Percentiles rank a stretch among this genome's conserved stretches.
Conservation (phyloP, 2,888 invertebrate genomes). For the Drosophila quasianomalipes region DNA sequence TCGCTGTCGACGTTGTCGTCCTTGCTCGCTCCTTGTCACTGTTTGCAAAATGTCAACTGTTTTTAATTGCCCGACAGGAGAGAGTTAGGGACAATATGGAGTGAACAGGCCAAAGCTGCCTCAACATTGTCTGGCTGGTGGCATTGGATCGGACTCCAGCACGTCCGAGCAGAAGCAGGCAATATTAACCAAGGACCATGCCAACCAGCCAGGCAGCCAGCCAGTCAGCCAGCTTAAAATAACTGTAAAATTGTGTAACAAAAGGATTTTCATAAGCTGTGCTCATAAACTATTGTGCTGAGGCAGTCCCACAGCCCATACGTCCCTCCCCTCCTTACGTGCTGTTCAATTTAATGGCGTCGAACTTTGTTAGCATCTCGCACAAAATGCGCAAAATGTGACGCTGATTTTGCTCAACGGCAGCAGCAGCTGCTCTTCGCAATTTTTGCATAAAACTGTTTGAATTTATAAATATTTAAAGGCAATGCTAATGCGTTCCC, state of each 20-base stretch:
- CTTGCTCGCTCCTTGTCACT: slow-evolving; percentile 40
- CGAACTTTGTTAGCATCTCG: slow-evolving; percentile 62
- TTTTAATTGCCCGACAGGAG: slow-evolving; percentile 75
- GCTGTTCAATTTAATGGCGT: slow-evolving; percentile 66
- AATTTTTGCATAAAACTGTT: slow-evolving; percentile 59
- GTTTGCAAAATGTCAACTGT: slow-evolving; percentile 79
- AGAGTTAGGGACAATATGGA: not conserved
- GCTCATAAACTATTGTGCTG: slow-evolving; percentile 74
- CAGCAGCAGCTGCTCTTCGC: slow-evolving; percentile 35
- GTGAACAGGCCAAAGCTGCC: slow-evolving; percentile 27
- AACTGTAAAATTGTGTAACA: slow-evolving; percentile 80
- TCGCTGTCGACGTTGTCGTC: slow-evolving; percentile 18
- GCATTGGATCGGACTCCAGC: slow-evolving; percentile 33
- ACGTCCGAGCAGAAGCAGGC: slow-evolving; percentile 58
- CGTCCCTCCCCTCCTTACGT: not conserved
- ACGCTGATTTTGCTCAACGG: slow-evolving; percentile 38
- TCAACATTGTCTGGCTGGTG: slow-evolving; percentile 62
- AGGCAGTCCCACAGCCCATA: slow-evolving; percentile 1
- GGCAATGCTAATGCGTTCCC: slow-evolving; percentile 54
- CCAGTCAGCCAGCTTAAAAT: slow-evolving; percentile 59
- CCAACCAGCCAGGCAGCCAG: not conserved
- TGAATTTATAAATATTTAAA: slow-evolving; percentile 68
- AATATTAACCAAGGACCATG: slow-evolving; percentile 61
- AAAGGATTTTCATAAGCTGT: slow-evolving; percentile 79
- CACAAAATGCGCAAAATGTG: slow-evolving; percentile 54